Evolutionary conservation across 2,888 invertebrate species (phyloP), one percentile per base, ranked within the genome.

Genomic region (Emmelina monodactyla): DNA sequence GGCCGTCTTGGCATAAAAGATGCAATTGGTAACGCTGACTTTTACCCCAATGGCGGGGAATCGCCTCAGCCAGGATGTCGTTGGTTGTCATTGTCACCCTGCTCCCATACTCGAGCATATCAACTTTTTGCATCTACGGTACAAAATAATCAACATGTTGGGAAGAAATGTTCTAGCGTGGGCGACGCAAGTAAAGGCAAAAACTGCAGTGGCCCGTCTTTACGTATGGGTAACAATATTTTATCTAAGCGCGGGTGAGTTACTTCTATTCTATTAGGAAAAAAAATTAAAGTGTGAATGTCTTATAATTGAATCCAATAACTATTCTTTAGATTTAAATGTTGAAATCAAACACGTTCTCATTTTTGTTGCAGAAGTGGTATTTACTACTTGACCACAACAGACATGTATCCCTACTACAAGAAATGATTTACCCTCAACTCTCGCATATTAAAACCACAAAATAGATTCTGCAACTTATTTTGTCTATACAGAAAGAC

Each of bases 11-110:
- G 76, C 11, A 69, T 72, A 39, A 56, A 58, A 35, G 50, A 62
- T 33, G 50, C 53, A 1, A 56, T 66, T 16, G 64, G 53, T 5
- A 28, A 69, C 30, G 54, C 58, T 7, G 66, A 75, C 47, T 78
- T 75, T 50, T 79, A 73, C 46, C 70, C 71, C 3, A 76, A 76
- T 41, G 73, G 72, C 1, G 75, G 71, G 30, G 55, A 55, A 4
- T 54, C 57, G 42, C 55, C 57, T 2, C 73, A 75, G 42, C 73
- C 75, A 1, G 72, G 75, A 1, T 78, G 76, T 41, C 42, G 40
- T 35, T 10, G 51, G 29, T 62, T 55, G 40, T 42, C 39, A 36
- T 10, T 51, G 29, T 62, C 55, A 40, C 53, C 53, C 1, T 76
- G 76, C 47, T 67, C 70, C 1, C 75, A 76, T 44, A 41, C 62